These are phyloP conservation scores for Osmerus eperlanus DNA, from an alignment of 2,113 vertebrate genomes.

Conservation along the genomic window DNA sequence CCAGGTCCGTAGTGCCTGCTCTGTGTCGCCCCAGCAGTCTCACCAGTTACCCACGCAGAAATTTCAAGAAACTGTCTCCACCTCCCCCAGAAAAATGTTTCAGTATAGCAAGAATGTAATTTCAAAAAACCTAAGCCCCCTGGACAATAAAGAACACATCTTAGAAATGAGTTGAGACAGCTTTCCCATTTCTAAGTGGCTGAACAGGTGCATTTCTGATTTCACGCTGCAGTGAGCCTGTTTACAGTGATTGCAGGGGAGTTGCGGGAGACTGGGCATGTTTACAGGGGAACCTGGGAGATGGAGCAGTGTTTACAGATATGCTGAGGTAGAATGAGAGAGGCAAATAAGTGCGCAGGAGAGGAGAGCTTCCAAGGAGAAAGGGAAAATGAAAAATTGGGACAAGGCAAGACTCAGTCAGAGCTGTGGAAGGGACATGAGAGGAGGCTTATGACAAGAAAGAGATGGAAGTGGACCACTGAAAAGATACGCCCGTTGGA, in stretches of 20 bases:
- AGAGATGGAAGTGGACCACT: background rate
- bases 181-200: conserved; percentile 70
- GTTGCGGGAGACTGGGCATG: conserved; percentile 64
- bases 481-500: background rate
- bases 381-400: conserved; percentile 42
- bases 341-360: conserved; percentile 18
- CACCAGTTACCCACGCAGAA: too few species aligned
- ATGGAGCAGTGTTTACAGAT: conserved; percentile 66
- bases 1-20: background rate
- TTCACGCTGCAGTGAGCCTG: conserved; percentile 73
- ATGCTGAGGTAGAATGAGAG: conserved; percentile 44
- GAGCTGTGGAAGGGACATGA: conserved; percentile 18
- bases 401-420: conserved; percentile 37
- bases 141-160: conserved; percentile 69
- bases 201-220: conserved; percentile 77
- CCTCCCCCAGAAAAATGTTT: background rate
- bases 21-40: background rate
- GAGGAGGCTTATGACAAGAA: background rate
- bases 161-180: conserved; percentile 71
- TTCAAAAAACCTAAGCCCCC: conserved; percentile 54
- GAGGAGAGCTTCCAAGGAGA: conserved; percentile 18
- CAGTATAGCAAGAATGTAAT: conserved; percentile 44
- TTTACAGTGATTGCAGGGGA: conserved; percentile 73
- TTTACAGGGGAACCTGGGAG: conserved; percentile 65
- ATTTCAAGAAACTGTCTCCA: too few species aligned